Base-by-base conservation (phyloP, 1,140 invertebrate species). In the Drosophila trapezifrons region DNA sequence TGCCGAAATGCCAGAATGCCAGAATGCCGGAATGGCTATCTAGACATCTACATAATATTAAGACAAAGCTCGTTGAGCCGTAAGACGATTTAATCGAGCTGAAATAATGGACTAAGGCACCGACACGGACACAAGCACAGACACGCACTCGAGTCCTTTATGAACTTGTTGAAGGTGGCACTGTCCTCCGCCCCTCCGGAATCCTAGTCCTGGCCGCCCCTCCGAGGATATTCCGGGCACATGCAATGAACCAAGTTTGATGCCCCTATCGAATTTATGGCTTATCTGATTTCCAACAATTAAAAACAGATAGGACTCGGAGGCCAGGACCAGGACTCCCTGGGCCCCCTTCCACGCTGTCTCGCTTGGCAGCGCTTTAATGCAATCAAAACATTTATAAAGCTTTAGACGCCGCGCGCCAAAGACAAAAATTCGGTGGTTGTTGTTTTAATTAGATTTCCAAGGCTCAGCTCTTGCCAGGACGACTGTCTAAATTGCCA, bases 351-450 rank as follows among this genome's bases (percentile, higher is more conserved):
- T 22, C 40, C 45, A 29, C 17, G 4, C 10, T 62, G 83, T 84
- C 64, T 89, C 84, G 83, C 79, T 89, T 87, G 84, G 84, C 72
- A 77, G 83, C 84, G 64, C 80, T 89, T 86, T 87, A 87, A 87
- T 89, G 83, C 83, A 87, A 87, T 87, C 83, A 89, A 87, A 87
- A 87, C 83, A 87, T 87, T 87, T 87, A 84, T 87, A 87, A 89
- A 84, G 84, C 83, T 87, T 87, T 86, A 67, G 79, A 73, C 72
- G 66, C 62, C 59, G 46, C 52, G 38, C 65, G 22, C 65, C 47
- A 87, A 89, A 84, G 80, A 87, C 84, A 89, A 89, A 89, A 87
- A 87, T 89, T 49, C 76, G 84, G 84, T 87, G 84, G 84, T 87
- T 87, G 84, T 87, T 87, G 84, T 89, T 87, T 87, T 87, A 87